phyloP scores from a whole-genome alignment of 2,888 invertebrate species.

The Lepidocyrtinus sp. region DNA sequence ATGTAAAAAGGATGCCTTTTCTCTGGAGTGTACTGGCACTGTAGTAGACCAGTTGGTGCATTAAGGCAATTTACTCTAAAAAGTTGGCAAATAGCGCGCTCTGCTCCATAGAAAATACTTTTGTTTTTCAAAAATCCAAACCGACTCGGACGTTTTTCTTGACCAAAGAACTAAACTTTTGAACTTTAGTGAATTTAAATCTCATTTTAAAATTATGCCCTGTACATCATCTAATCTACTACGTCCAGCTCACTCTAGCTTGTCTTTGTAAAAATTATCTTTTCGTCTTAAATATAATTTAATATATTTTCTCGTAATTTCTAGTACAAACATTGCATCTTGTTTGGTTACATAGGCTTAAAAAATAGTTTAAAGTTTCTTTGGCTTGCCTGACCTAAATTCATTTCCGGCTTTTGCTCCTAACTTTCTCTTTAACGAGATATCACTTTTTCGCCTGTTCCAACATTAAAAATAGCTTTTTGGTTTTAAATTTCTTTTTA shows the following conservation, averaged over 20 bases:
- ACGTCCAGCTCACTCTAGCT: slow-evolving; percentile 61
- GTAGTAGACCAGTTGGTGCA: slow-evolving; percentile 60
- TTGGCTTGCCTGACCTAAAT: neutral
- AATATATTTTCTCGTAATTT: no score
- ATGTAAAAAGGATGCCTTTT: slow-evolving; percentile 39
- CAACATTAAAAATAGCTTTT: neutral
- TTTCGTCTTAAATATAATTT: neutral
- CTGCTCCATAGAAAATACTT: slow-evolving; percentile 44
- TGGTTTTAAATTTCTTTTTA: neutral
- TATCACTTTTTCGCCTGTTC: neutral
- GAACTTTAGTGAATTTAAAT: no score
- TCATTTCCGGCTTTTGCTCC: neutral
- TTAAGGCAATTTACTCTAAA: slow-evolving; percentile 35
- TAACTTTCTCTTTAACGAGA: neutral
- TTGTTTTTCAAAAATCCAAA: neutral
- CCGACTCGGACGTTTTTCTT: no score
- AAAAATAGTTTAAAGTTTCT: neutral
- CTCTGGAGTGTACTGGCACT: slow-evolving; percentile 57
- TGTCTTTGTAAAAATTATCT: neutral
- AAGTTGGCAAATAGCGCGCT: slow-evolving; percentile 20
- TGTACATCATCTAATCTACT: slow-evolving; percentile 53
- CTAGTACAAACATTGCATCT: neutral
- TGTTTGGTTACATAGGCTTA: neutral
- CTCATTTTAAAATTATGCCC: neutral
- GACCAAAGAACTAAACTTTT: no score